Evolutionary conservation across 2,888 invertebrate genomes (phyloP), one percentile per base, ranked within the genome.

Genomic region (Melikaiella ostensackeni): DNA sequence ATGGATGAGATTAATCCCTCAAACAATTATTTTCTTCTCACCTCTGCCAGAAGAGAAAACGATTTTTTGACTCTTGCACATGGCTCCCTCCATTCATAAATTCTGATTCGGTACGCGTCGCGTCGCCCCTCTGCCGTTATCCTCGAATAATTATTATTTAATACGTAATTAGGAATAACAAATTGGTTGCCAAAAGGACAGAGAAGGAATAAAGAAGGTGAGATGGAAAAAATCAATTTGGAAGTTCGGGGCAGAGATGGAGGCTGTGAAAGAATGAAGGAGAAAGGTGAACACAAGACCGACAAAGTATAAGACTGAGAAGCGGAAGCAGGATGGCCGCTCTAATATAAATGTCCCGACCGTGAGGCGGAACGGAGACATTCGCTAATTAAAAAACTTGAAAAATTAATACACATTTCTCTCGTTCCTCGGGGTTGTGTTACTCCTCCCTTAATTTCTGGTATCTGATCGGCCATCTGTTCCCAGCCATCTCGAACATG

Each of bases 371-470:
- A 87, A 88, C 87, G 88, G 89, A 91, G 91, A 91, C 91, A 91
- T 91, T 91, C 91, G 89, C 91, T 91, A 91, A 91, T 91, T 91
- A 91, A 91, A 91, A 91, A 91, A 91, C 91, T 91, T 91, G 91
- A 91, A 91, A 91, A 91, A 91, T 91, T 91, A 91, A 91, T 91
- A 91, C 90, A 91, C 91, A 91, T 91, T 91, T 91, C 89, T 91
- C 90, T 89, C 87, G 84, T 84, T 86, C 84, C 86, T 82, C 79
- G 81, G 80, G 80, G 83, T 85, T 86, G 84, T 84, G 85, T 86
- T 85, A 84, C 86, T 85, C 82, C 76, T 81, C 87, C 88, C 89
- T 91, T 90, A 90, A 91, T 91, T 89, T 89, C 86, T 88, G 88
- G 88, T 91, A 91, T 91, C 90, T 90, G 91, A 91, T 91, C 89